A percentile compares a stretch with the other conserved stretches of the same genome.
These are phyloP conservation scores for Callimorpha dominula DNA, from an alignment of 2,888 invertebrate species.

Conservation along the genomic window DNA sequence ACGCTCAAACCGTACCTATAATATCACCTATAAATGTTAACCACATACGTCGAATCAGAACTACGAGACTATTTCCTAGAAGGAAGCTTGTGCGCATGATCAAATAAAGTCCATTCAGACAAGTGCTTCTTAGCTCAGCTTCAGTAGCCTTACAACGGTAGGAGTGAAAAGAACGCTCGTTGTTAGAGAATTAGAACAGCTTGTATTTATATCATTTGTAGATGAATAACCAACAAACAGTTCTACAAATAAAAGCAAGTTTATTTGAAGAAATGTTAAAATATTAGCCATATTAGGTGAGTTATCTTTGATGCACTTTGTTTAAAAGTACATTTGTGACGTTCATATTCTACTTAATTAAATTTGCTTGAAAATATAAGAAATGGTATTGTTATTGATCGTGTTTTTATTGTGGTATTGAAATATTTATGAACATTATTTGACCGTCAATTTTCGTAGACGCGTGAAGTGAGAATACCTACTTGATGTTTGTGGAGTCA, in stretches of 20 bases:
- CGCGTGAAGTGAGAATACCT: not conserved
- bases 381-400: slow-evolving; percentile 36
- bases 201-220: slow-evolving; percentile 18
- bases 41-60: slow-evolving; percentile 8
- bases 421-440: not conserved
- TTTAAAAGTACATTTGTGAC: slow-evolving; percentile 21
- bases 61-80: slow-evolving; percentile 9
- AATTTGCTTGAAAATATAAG: slow-evolving; percentile 39
- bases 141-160: slow-evolving; percentile 59
- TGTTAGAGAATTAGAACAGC: slow-evolving; percentile 20
- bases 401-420: slow-evolving; percentile 18
- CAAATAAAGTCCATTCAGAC: slow-evolving; percentile 60
- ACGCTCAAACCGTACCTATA: no score
- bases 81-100: slow-evolving; percentile 61
- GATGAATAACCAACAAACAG: not conserved
- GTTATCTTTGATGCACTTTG: slow-evolving; percentile 15
- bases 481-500: slow-evolving; percentile 9
- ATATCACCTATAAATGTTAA: not conserved
- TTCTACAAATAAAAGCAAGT: not conserved
- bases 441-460: not conserved
- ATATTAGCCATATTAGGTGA: slow-evolving; percentile 30
- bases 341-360: slow-evolving; percentile 43
- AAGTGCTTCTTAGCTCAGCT: slow-evolving; percentile 43
- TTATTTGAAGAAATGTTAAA: slow-evolving; percentile 1
- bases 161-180: slow-evolving; percentile 39